Base-by-base conservation (phyloP, 1,140 invertebrate genomes). In the Thrips palmi region DNA sequence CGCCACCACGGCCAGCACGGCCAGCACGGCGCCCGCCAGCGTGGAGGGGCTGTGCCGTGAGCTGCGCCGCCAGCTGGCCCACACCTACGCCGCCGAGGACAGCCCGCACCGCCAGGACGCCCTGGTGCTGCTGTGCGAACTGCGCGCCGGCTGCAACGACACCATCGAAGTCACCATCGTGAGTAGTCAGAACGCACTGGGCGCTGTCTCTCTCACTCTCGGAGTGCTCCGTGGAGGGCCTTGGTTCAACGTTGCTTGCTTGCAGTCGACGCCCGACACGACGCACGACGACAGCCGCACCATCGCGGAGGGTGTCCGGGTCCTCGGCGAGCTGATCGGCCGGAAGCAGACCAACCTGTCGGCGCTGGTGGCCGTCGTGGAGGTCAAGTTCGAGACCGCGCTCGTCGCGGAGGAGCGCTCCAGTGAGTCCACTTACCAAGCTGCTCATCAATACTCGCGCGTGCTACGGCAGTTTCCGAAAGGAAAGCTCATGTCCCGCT, bases 131-230 rank as follows among this genome's bases (percentile, higher is more conserved):
- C 64, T 86, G 0, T 89, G 86, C 52, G 82, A 82, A 51, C 61
- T 88, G 5, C 80, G 84, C 45, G 63, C 64, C 1, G 72, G 73
- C 15, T 74, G 74, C 33, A 78, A 81, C 48, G 80, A 87, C 49
- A 79, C 79, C 2, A 64, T 91, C 29, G 83, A 87, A 60, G 74
- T 91, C n/a, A 84, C 83, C 11, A 62, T 88, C 62, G 79, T 83
- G 55, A 72, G 70, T 62, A 24, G n/a, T n/a, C n/a, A 27, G 12
- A 8, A 30, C 21, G 11, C 14, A 8, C 10, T 17, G 17, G 14
- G 14, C 35, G 10, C 33, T 25, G 41, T 3, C 5, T 11, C 18
- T 37, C 14, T 33, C 10, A n/a, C n/a, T n/a, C n/a, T n/a, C n/a
- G n/a, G n/a, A n/a, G n/a, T n/a, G n/a, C n/a, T n/a, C n/a, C n/a